phyloP scores from a whole-genome alignment of 2,888 invertebrate genomes.

The Cantharis rustica region DNA sequence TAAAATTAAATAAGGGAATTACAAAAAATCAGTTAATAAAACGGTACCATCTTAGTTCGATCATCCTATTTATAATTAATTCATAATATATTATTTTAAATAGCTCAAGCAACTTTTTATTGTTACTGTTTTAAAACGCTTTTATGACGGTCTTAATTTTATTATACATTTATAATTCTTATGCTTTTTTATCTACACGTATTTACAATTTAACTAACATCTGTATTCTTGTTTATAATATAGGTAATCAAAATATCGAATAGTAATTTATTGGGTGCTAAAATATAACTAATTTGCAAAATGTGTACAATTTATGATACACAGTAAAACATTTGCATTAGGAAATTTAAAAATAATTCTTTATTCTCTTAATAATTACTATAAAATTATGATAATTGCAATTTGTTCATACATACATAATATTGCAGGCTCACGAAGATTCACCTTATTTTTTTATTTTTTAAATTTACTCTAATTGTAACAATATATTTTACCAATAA shows the following conservation, averaged over 20 bases:
- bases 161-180: background rate
- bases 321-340: background rate
- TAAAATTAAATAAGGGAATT: too few species aligned
- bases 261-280: background rate
- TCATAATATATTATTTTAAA: background rate
- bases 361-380: background rate
- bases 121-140: background rate
- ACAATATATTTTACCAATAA: too few species aligned
- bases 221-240: background rate
- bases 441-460: too few species aligned
- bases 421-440: too few species aligned
- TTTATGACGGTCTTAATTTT: background rate
- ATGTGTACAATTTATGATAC: background rate
- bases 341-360: background rate
- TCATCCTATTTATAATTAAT: background rate
- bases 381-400: background rate
- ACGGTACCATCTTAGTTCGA: too few species aligned
- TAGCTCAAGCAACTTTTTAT: background rate
- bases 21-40: too few species aligned
- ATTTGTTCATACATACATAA: too few species aligned
- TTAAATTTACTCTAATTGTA: background rate
- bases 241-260: background rate
- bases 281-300: background rate
- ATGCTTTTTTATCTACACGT: background rate
- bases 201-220: background rate